Base-by-base conservation (phyloP, 2,888 invertebrate species). In the Clepsis dumicolana region DNA sequence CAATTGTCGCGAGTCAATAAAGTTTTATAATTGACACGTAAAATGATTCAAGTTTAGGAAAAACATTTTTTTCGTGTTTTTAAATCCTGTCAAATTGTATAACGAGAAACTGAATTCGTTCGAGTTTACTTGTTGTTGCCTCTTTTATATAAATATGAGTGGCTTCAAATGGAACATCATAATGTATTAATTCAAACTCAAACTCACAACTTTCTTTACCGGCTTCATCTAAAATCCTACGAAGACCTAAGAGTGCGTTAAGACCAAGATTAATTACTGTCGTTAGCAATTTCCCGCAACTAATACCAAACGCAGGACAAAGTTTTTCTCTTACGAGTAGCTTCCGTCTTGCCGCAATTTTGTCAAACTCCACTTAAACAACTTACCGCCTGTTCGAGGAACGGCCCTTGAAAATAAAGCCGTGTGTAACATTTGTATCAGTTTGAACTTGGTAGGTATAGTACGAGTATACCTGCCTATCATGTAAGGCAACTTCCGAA, bases 311-410 rank as follows among this genome's bases (percentile, higher is more conserved):
- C 48, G 10, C 18, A 12, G 21, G 48, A 8, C 21, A 21, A 48
- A 48, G 48, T 48, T 48, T 48, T 18, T 21, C 48, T 48, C 21
- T 48, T 12, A 48, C 48, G 21, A 48, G 48, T 48, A 12, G 48
- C 48, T 48, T 48, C 21, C 48, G 16, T 48, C 21, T 48, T 18
- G 21, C 10, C 48, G 10, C 21, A 21, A 48, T 48, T 48, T 48
- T 21, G 48, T 48, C 48, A 48, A 12, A 48, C 21, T 48, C 48
- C 21, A 48, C 48, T 48, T 21, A 21, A 4, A 48, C 21, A 48
- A 48, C 48, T 48, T 48, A 21, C 21, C 41, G 21, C 21, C 12
- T 18, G 48, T 21, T 48, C 3, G 48, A 48, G 48, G 12, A 21
- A 12, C 21, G 48, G 21, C 48, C 12, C 3, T 48, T 48, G 21